A percentile compares a stretch with the other conserved stretches of the same genome.
These are phyloP conservation scores for Hucho hucho DNA, from an alignment of 2,113 vertebrate species.

Conservation along the genomic window DNA sequence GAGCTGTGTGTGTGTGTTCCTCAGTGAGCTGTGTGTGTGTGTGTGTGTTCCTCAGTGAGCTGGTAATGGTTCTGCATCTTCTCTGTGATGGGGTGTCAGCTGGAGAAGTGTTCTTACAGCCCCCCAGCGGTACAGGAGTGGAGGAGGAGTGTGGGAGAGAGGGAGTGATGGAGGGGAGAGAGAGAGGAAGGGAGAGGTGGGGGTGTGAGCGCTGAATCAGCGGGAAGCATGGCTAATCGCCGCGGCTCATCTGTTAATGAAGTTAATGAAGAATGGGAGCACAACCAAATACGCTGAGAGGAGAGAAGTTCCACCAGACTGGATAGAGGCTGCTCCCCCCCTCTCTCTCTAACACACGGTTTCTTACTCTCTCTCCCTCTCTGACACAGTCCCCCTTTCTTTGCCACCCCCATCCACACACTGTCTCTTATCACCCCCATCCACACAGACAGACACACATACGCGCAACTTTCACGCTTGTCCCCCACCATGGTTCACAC, in stretches of 20 bases:
- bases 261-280: slow-evolving; percentile 84
- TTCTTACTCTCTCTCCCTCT: slow-evolving; percentile 15
- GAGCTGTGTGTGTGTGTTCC: neutral
- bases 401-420: slow-evolving; percentile 60
- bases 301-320: slow-evolving; percentile 81
- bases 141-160: slow-evolving; percentile 20
- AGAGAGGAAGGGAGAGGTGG: slow-evolving; percentile 9
- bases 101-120: slow-evolving; percentile 55
- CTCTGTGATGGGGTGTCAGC: slow-evolving; percentile 55
- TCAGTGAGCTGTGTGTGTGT: slow-evolving; percentile 24
- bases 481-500: slow-evolving; percentile 43
- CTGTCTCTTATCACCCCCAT: slow-evolving; percentile 54
- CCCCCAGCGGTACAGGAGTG: slow-evolving; percentile 55
- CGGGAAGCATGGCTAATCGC: slow-evolving; percentile 80
- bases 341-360: neutral
- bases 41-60: neutral
- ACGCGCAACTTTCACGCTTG: slow-evolving; percentile 51
- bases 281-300: slow-evolving; percentile 80
- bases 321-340: slow-evolving; percentile 57
- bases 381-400: slow-evolving; percentile 25
- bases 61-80: slow-evolving; percentile 8
- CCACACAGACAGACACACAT: slow-evolving; percentile 22
- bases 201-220: slow-evolving; percentile 78
- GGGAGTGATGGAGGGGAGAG: slow-evolving; percentile 17
- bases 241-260: slow-evolving; percentile 83